Base-by-base conservation (phyloP, 2,797 vertebrate genomes). In the Geotrypetes seraphini region DNA sequence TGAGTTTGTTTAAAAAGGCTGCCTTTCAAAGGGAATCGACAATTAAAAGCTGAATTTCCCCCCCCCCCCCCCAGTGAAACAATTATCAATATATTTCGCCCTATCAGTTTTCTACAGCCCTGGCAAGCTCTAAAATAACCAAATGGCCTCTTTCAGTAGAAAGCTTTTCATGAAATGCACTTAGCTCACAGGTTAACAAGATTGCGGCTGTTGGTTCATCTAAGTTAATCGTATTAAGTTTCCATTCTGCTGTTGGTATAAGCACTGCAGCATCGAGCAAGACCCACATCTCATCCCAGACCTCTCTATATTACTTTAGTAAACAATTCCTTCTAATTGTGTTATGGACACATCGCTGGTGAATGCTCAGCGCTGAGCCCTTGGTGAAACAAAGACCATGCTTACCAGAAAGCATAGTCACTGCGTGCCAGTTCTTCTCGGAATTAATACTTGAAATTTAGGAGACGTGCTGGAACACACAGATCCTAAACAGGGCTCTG, bases 241-340 rank as follows among this genome's bases (percentile, higher is more conserved):
- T 33, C 27, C 32, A 19, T 32, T 32, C 12, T 11, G 19, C 21
- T 28, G 19, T n/a, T n/a, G 8, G 8, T 29, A 31, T 13, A 17
- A 21, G 10, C 19, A 22, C 39, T 29, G 26, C 31, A 31, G 31
- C 25, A 41, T 35, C 30, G 16, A 38, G 23, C 41, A 39, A 36
- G 41, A 40, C 39, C n/a, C 21, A 4, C 28, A 47, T 33, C 43
- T 36, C 8, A 16, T 33, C 43, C 33, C 42, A 22, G 31, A 38
- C 37, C 21, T 23, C 19, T 16, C 37, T 49, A 26, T 31, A 40
- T 28, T 34, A 26, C 24, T 30, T 41, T 38, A n/a, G n/a, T 19
- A 46, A 53, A 44, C 42, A 22, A 36, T 44, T 53, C 28, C 26
- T 30, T 19, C 13, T 44, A 33, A 30, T 18, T 25, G 7, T 12